Evolutionary conservation across 1,140 invertebrate genomes (phyloP).

Genomic region (Formica exsecta): DNA sequence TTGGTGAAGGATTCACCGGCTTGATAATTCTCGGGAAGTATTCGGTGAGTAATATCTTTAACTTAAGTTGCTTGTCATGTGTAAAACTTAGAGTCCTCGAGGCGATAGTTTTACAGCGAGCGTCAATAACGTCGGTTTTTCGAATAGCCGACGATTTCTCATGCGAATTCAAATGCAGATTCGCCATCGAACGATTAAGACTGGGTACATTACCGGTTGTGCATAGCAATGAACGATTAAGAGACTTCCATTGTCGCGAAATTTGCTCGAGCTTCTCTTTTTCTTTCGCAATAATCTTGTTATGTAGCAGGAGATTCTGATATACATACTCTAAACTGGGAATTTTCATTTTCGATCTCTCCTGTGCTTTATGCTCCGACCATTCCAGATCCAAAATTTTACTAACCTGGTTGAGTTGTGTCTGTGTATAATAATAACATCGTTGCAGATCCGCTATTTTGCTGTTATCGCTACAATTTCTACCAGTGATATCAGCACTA

Average conservation of each 20-base stretch:
- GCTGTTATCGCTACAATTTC: conserved; percentile 76
- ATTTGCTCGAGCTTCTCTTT: conserved; percentile 76
- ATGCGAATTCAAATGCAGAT: conserved; percentile 73
- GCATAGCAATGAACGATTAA: conserved; percentile 54
- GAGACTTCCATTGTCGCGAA: conserved; percentile 76
- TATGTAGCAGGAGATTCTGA: conserved; percentile 81
- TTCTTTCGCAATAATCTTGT: conserved; percentile 80
- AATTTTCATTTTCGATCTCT: conserved; percentile 81
- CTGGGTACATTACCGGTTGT: conserved; percentile 52
- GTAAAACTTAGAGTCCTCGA: conserved; percentile 77
- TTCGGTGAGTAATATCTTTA: conserved; percentile 78
- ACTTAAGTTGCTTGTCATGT: conserved; percentile 77
- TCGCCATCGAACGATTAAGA: conserved; percentile 80
- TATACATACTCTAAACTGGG: conserved; percentile 83
- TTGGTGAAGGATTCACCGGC: conserved; percentile 76
- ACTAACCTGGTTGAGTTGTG: conserved; percentile 83
- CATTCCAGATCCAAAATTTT: conserved; percentile 84
- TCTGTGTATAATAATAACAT: conserved; percentile 83
- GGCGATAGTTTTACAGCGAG: conserved; percentile 81
- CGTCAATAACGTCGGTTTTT: conserved; percentile 76
- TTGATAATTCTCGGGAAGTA: conserved; percentile 78
- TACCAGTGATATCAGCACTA: conserved; percentile 62
- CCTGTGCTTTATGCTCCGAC: conserved; percentile 77
- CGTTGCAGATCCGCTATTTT: conserved; percentile 83
- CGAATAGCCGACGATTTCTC: conserved; percentile 48